These are phyloP conservation scores for Cerceris ruficornis DNA, from an alignment of 2,888 invertebrate species.

Conservation along the genomic window DNA sequence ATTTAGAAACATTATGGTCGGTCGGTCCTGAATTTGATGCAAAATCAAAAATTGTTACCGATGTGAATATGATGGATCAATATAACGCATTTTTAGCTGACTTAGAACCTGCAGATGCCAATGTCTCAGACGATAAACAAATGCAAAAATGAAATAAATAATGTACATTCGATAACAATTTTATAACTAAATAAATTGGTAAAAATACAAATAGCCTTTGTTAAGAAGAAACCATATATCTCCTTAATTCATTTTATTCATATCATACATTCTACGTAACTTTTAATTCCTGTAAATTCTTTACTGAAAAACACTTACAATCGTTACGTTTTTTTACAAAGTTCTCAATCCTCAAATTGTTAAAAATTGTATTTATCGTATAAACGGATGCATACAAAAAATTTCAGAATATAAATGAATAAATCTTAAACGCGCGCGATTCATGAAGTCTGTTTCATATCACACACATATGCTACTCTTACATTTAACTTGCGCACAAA, in stretches of 20 bases:
- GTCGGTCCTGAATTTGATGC: slow-evolving; percentile 92
- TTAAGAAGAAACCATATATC: background rate
- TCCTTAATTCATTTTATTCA: background rate
- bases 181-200: background rate
- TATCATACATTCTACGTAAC: background rate
- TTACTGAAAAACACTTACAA: too few relatives aligned
- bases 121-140: slow-evolving; percentile 10
- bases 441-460: background rate
- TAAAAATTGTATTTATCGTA: background rate
- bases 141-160: slow-evolving; percentile 13
- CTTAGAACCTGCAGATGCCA: slow-evolving; percentile 84
- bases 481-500: background rate
- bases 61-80: slow-evolving; percentile 86
- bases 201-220: background rate
- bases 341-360: too few relatives aligned
- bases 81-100: slow-evolving; percentile 86
- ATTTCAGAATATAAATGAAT: background rate
- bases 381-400: background rate
- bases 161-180: background rate
- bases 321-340: too few relatives aligned
- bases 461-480: background rate
- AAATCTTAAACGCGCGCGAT: background rate
- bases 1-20: slow-evolving; percentile 95
- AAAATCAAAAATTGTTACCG: slow-evolving; percentile 85
- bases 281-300: background rate